phyloP scores from a whole-genome alignment of 2,113 vertebrate genomes.

The Chinchilla lanigera region DNA sequence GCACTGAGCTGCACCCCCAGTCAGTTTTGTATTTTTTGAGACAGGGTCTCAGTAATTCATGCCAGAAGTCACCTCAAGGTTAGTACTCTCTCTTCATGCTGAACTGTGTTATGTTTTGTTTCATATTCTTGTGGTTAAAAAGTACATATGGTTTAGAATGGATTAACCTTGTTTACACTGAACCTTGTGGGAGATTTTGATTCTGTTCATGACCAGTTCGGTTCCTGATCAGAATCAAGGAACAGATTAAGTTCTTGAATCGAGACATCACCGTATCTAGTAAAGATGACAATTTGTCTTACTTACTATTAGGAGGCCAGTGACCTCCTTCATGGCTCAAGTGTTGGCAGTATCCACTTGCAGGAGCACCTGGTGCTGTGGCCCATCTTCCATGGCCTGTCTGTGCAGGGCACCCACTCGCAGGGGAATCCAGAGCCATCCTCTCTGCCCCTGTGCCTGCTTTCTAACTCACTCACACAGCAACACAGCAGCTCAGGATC shows the following conservation, averaged over 20 bases:
- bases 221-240: not conserved
- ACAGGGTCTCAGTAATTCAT: not conserved
- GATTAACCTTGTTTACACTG: not conserved
- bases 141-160: not conserved
- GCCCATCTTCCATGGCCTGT: not conserved
- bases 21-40: not conserved
- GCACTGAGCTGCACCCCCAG: not conserved
- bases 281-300: not conserved
- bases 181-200: not conserved
- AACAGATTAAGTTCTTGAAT: not conserved
- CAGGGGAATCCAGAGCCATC: no score
- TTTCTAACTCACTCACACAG: not conserved
- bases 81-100: not conserved
- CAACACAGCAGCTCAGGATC: no score
- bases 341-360: not conserved
- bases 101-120: not conserved
- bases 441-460: not conserved
- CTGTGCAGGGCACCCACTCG: no score
- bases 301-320: not conserved
- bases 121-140: not conserved
- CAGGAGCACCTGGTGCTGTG: not conserved
- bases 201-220: not conserved
- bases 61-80: not conserved
- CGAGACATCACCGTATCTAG: not conserved
- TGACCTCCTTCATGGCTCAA: not conserved